Conservation (phyloP, 1,140 invertebrate species). For the Ips typographus region DNA sequence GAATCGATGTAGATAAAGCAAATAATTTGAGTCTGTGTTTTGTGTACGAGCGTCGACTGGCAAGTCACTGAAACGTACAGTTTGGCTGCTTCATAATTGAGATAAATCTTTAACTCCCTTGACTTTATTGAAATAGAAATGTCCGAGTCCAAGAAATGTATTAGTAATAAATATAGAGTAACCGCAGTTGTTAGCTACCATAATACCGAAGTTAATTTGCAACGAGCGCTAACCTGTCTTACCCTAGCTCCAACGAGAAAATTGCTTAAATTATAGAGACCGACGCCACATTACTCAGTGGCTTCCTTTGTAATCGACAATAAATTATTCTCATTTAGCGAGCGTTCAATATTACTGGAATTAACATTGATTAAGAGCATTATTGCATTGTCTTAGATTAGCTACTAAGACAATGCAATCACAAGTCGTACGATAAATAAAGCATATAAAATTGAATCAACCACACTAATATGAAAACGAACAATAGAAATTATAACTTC, state of each 20-base stretch:
- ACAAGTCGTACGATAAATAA: too few relatives aligned
- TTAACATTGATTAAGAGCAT: background rate
- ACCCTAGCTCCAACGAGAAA: background rate
- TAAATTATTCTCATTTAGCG: background rate
- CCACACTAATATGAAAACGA: too few relatives aligned
- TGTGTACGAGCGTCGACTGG: background rate
- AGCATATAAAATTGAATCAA: too few relatives aligned
- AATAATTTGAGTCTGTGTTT: conserved; percentile 3
- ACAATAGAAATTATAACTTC: too few relatives aligned
- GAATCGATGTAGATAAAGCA: conserved; percentile 19
- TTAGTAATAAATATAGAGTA: background rate
- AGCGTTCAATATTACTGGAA: background rate
- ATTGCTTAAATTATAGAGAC: background rate
- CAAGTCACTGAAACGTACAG: background rate
- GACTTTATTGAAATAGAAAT: background rate
- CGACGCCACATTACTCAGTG: conserved; percentile 1
- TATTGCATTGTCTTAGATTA: too few relatives aligned
- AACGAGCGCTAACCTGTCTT: background rate
- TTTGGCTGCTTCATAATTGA: background rate
- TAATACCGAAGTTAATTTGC: background rate
- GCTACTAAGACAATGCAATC: too few relatives aligned
- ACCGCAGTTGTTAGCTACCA: background rate
- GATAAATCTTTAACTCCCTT: background rate
- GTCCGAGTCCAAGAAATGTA: background rate
- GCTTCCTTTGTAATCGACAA: conserved; percentile 1